A percentile compares a stretch with the other conserved stretches of the same genome.
phyloP scores from a whole-genome alignment of 2,888 invertebrate species.

The Drosophila anomalipes region DNA sequence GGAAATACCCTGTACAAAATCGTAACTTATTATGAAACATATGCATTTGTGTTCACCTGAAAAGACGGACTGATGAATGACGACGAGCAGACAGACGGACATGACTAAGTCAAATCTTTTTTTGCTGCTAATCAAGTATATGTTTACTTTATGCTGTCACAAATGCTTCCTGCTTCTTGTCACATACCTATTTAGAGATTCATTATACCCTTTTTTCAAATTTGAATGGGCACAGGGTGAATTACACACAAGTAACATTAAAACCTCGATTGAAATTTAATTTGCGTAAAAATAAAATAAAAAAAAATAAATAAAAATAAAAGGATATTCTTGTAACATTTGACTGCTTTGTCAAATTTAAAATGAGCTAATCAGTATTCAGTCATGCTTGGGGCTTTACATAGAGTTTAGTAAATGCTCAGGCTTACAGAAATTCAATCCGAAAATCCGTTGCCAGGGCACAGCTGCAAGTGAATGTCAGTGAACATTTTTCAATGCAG shows the following conservation, averaged over 20 bases:
- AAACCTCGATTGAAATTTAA: conserved; percentile 39
- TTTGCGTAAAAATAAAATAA: too few relatives aligned
- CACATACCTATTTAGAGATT: neutral
- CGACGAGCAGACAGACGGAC: neutral
- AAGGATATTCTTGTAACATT: conserved; percentile 21
- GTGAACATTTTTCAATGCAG: conserved; percentile 63
- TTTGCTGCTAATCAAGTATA: neutral
- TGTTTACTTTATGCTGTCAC: neutral
- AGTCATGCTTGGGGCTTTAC: conserved; percentile 1
- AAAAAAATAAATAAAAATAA: conserved; percentile 4
- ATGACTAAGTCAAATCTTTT: neutral
- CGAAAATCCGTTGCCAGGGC: conserved; percentile 15
- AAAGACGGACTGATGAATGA: too few relatives aligned
- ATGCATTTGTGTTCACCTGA: neutral
- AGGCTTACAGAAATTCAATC: conserved; percentile 45
- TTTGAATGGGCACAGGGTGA: neutral
- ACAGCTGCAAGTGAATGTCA: conserved; percentile 16
- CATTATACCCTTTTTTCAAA: neutral
- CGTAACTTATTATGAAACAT: too few relatives aligned
- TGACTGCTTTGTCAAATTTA: neutral
- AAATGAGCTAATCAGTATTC: neutral
- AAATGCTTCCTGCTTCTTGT: neutral
- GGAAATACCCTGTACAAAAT: too few relatives aligned
- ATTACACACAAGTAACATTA: neutral
- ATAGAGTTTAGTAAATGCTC: conserved; percentile 29